Base-by-base conservation (phyloP, 2,113 vertebrate genomes). In the Balaeniceps rex region DNA sequence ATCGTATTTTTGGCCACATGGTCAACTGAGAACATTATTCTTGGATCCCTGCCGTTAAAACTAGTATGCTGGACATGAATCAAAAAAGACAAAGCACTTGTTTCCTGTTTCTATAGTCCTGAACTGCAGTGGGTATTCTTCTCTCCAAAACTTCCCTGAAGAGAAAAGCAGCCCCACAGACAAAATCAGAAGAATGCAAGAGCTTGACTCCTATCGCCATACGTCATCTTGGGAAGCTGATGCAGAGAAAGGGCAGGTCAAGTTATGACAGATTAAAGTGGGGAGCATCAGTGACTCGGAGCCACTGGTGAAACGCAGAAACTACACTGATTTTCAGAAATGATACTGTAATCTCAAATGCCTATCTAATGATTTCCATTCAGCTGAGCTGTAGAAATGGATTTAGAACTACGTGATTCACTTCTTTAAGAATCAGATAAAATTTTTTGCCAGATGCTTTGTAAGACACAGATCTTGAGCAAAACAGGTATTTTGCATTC, bases 11-110 rank as follows among this genome's bases (percentile, higher is more conserved):
- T 91, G 93, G 89, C 87, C 3, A 3, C 72, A 29, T 2, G 65
- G 88, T 87, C 94, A 90, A n/a, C 52, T 33, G 21, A 51, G 36
- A 83, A 93, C 89, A 83, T 97, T 97, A 83, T 95, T 95, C 69
- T 94, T 97, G 97, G 96, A 96, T 72, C 57, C 26, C 33, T 87
- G 94, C 96, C 94, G 10, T 54, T 68, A 58, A 57, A 95, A 92
- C 71, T 51, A 80, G 74, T 9, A 14, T 42, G 57, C 87, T 94
- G 92, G 93, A 95, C 58, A 61, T 7, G 36, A 94, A 92, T 96
- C 87, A 97, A 74, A 68, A 94, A 46, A 55, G 83, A 91, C 90
- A 97, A 94, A 92, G 91, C 69, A 19, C 28, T 87, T 34, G 75
- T 58, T 97, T 97, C 97, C 97, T 91, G 89, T 94, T 96, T 91